A percentile compares a stretch with the other conserved stretches of the same genome.
Conservation (phyloP, 2,113 vertebrate species). For the Jacana jacana region DNA sequence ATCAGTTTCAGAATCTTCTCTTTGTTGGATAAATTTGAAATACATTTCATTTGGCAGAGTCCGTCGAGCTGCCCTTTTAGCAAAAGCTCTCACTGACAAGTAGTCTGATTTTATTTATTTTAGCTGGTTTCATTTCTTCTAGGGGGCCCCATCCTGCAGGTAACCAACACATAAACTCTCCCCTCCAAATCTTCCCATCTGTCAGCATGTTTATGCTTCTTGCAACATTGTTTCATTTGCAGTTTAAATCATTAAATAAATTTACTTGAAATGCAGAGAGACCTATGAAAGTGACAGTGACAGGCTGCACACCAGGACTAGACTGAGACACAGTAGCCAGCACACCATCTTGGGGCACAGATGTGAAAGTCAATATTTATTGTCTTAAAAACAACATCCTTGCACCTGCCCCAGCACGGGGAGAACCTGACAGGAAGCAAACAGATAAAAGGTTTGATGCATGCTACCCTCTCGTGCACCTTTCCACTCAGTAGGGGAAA, state of each 20-base stretch:
- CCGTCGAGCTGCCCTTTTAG: neutral
- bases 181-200: neutral
- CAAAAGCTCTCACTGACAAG: neutral
- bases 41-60: neutral
- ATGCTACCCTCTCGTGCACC: neutral
- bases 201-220: neutral
- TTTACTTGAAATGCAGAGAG: neutral
- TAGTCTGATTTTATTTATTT: neutral
- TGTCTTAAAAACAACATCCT: neutral
- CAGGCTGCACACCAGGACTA: neutral
- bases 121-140: neutral
- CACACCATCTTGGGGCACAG: neutral
- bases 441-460: neutral
- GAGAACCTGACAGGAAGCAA: neutral
- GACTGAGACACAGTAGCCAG: neutral
- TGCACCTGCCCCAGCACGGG: neutral
- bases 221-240: neutral
- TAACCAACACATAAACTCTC: neutral
- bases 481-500: neutral
- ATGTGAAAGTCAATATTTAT: neutral
- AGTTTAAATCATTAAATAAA: neutral
- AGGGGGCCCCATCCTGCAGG: fast-evolving
- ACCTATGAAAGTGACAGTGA: neutral
- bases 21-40: neutral
- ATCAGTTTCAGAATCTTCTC: neutral